phyloP scores from a whole-genome alignment of 2,888 invertebrate genomes.

The Yponomeuta sedellus region DNA sequence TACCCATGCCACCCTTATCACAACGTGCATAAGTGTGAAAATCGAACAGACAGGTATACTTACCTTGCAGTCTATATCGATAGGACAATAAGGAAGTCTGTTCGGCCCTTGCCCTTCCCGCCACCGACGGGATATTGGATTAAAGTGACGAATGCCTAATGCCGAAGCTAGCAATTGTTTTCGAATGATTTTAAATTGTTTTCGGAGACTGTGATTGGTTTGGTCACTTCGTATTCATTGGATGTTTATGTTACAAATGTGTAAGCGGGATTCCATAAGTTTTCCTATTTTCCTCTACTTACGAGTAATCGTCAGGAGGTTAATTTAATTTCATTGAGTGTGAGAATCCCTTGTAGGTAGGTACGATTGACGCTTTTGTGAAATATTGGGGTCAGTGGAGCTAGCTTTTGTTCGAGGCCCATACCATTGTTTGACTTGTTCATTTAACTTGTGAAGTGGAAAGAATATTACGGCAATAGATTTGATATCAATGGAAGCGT shows the following conservation, averaged over 20 bases:
- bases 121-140: constrained; percentile 47
- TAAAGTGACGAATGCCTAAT: constrained; percentile 13
- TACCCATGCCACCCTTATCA: not conserved
- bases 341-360: not conserved
- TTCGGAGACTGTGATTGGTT: not conserved
- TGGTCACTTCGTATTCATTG: not conserved
- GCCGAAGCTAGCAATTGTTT: not conserved
- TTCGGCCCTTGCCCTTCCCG: constrained; percentile 38
- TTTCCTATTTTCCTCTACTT: too few relatives aligned
- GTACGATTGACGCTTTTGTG: not conserved
- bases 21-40: not conserved
- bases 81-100: constrained; percentile 64
- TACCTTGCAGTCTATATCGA: constrained; percentile 37
- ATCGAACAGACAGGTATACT: not conserved
- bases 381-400: not conserved
- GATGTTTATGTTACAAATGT: too few relatives aligned
- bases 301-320: too few relatives aligned
- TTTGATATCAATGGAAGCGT: not conserved
- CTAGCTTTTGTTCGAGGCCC: not conserved
- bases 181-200: not conserved
- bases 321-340: not conserved
- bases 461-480: not conserved
- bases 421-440: not conserved
- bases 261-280: too few relatives aligned
- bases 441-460: not conserved